A percentile compares a stretch with the other conserved stretches of the same genome.
Evolutionary conservation across 2,797 vertebrate species (phyloP).

Genomic region (Naso thynnoides): DNA sequence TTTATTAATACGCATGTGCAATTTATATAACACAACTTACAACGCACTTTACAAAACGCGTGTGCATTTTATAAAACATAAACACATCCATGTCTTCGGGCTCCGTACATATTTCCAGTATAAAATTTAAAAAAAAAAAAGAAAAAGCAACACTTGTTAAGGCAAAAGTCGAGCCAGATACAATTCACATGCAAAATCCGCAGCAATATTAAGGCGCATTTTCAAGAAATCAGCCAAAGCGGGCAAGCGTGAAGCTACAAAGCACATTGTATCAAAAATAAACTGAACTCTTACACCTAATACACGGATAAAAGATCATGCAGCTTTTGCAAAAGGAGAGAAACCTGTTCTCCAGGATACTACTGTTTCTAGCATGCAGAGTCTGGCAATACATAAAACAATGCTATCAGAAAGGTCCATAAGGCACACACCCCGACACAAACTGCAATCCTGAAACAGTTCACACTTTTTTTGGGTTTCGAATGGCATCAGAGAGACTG

Average conservation of each 20-base stretch:
- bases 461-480: constrained; percentile 21
- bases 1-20: too few species aligned
- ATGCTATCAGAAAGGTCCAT: constrained; percentile 49
- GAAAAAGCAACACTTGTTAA: constrained; percentile 50
- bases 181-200: constrained; percentile 67
- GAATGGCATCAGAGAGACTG: constrained; percentile 31
- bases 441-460: constrained; percentile 25
- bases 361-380: constrained; percentile 46
- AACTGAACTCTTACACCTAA: constrained; percentile 38
- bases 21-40: too few species aligned
- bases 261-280: constrained; percentile 59
- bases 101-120: too few species aligned
- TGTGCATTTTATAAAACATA: too few species aligned
- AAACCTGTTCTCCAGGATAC: constrained; percentile 17
- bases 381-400: constrained; percentile 45
- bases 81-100: too few species aligned
- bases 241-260: constrained; percentile 47
- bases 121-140: constrained; percentile 26
- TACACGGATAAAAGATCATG: constrained; percentile 36
- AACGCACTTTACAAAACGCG: too few species aligned
- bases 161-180: constrained; percentile 57
- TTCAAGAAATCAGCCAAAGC: constrained; percentile 56
- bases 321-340: constrained; percentile 30
- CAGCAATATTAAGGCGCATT: constrained; percentile 63
- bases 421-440: constrained; percentile 72